A percentile compares a stretch with the other conserved stretches of the same genome.
These are phyloP conservation scores for Peribatodes rhomboidaria DNA, from an alignment of 2,888 invertebrate genomes.

Conservation along the genomic window DNA sequence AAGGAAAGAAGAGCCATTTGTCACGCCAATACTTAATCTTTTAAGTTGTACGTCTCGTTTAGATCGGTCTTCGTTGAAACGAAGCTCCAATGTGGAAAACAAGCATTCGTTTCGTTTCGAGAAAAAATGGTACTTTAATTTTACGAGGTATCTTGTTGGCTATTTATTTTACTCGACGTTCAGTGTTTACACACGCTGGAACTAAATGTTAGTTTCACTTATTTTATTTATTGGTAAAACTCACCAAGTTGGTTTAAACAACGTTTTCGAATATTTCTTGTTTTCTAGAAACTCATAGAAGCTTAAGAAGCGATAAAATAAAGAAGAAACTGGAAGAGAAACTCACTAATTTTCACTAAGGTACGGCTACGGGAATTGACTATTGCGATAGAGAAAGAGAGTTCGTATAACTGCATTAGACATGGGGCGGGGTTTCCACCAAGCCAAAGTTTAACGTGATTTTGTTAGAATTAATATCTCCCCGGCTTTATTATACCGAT, in stretches of 20 bases:
- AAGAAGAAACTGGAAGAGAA: no score
- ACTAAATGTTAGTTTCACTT: not conserved
- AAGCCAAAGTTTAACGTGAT: conserved; percentile 45
- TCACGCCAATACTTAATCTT: conserved; percentile 62
- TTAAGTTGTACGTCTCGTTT: conserved; percentile 52
- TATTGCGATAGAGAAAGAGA: not conserved
- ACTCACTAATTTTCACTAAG: no score
- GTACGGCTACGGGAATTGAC: no score
- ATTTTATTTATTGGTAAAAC: not conserved
- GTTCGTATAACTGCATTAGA: conserved; percentile 38
- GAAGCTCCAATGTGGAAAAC: conserved; percentile 37
- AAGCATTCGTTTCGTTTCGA: conserved; percentile 16
- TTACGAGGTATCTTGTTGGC: conserved; percentile 6
- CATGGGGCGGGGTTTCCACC: conserved; percentile 40
- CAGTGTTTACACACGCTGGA: not conserved
- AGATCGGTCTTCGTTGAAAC: conserved; percentile 38
- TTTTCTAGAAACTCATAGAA: no score
- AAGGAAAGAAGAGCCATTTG: conserved; percentile 59
- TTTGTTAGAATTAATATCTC: conserved; percentile 48
- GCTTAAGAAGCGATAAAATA: no score
- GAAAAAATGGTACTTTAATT: conserved; percentile 12
- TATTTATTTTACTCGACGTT: not conserved
- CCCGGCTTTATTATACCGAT: conserved; percentile 43
- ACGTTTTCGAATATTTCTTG: not conserved
- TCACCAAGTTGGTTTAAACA: not conserved